Base-by-base conservation (phyloP, 2,797 vertebrate species). In the Danio choprae region DNA sequence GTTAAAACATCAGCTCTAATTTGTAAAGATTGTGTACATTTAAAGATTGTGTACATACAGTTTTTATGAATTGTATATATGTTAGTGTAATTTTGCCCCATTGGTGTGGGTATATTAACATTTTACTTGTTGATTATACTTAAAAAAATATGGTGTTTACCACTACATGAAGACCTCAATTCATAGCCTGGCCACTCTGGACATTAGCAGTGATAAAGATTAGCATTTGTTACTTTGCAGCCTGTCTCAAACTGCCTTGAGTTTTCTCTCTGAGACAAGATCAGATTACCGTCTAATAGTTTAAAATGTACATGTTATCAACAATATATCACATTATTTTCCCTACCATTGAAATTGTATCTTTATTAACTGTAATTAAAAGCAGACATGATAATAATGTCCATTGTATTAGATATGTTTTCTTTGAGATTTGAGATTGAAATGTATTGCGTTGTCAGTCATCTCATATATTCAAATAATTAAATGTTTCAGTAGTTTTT, bases 161-260 rank as follows among this genome's bases (percentile, higher is more conserved):
- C 67, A 58, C 41, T 67, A 15, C 50, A 10, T 77, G 40, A 77
- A 77, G 51, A 20, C 51, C 40, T 44, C 75, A 46, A 68, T 77
- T 77, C 75, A 77, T 77, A 40, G 53, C 38, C 51, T 36, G 16
- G 15, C 51, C 11, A 0, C 41, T 77, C 22, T 38, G 16, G 70
- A 20, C 62, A 60, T 72, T 71, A 41, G 40, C 18, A 72, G 4
- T 29, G 22, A 59, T 59, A 51, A 44, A 67, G 38, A 68, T 58
- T 53, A 16, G 18, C 20, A 46, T 78, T 58, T 69, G 4, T 74
- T 9, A 75, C 41, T 58, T 58, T 18, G 46, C 64, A 46, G 16
- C 12, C 51, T 74, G 8, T 67, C 53, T 44, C 5, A 41, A 48
- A 58, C 7, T 18, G 22, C n/a, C 16, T 78, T 8, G 0, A 10